phyloP scores from a whole-genome alignment of 1,140 invertebrate genomes.

The Hypothenemus hampei region DNA sequence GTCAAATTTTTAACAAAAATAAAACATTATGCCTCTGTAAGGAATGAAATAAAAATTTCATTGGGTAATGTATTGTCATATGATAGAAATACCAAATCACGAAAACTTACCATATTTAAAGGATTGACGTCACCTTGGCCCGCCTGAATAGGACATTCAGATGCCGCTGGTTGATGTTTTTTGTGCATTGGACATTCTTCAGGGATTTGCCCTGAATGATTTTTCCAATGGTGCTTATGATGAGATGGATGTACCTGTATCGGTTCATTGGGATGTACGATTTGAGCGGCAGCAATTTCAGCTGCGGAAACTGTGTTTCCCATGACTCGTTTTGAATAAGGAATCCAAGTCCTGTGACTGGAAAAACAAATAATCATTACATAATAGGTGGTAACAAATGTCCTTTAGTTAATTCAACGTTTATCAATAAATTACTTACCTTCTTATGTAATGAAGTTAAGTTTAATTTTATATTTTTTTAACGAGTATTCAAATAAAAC shows the following conservation, averaged over 20 bases:
- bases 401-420: no score
- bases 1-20: neutral
- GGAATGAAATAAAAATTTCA: neutral
- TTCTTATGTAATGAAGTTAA: no score
- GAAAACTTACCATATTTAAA: constrained; percentile 66
- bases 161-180: constrained; percentile 44
- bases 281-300: constrained; percentile 47
- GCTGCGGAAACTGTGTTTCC: constrained; percentile 58
- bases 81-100: neutral
- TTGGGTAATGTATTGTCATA: neutral
- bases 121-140: constrained; percentile 65
- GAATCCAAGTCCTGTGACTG: neutral
- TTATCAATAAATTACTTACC: no score
- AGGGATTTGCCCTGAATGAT: constrained; percentile 50
- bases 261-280: constrained; percentile 39
- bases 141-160: constrained; percentile 62
- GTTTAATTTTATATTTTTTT: no score
- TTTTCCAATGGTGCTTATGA: constrained; percentile 1
- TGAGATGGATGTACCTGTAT: constrained; percentile 5
- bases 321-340: constrained; percentile 45
- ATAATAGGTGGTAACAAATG: no score
- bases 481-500: no score
- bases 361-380: no score
- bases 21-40: neutral
- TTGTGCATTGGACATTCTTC: constrained; percentile 74